Conservation (phyloP, 2,888 invertebrate species). For the Epirrhoe tristata region DNA sequence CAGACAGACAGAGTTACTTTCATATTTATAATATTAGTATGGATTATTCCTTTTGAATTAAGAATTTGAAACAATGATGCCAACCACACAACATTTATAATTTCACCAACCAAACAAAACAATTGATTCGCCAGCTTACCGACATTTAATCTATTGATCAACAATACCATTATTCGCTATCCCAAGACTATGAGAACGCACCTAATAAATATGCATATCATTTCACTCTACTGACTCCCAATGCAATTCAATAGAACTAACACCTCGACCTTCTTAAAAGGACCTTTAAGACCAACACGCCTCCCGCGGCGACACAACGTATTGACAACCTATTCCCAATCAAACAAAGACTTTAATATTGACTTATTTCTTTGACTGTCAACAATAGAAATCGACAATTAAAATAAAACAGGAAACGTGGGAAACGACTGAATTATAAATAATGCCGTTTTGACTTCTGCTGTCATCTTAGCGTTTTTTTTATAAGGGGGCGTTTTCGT, state of each 20-base stretch:
- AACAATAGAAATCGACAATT: slow-evolving; percentile 79
- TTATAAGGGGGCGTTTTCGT: slow-evolving; percentile 59
- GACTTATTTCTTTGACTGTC: slow-evolving; percentile 81
- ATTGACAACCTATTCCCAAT: slow-evolving; percentile 83
- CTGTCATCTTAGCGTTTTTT: slow-evolving; percentile 74
- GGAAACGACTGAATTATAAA: slow-evolving; percentile 75
- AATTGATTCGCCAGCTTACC: not conserved
- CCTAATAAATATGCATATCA: slow-evolving; percentile 82
- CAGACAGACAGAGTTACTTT: too few species aligned
- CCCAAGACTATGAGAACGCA: slow-evolving; percentile 65
- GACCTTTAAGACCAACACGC: slow-evolving; percentile 49
- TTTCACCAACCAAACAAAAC: not conserved
- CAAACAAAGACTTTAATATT: slow-evolving; percentile 80
- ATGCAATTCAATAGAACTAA: slow-evolving; percentile 59
- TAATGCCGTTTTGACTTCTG: slow-evolving; percentile 68
- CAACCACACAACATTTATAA: not conserved
- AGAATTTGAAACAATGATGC: not conserved
- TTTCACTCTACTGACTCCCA: slow-evolving; percentile 76
- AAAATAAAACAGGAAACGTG: slow-evolving; percentile 80
- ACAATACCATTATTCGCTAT: slow-evolving; percentile 30
- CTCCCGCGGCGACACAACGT: slow-evolving; percentile 66
- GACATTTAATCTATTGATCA: slow-evolving; percentile 24
- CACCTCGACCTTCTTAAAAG: slow-evolving; percentile 33
- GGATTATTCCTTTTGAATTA: not conserved
- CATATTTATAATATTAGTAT: too few species aligned